A percentile compares a stretch with the other conserved stretches of the same genome.
Evolutionary conservation across 2,113 vertebrate species (phyloP).

Genomic region (Casuarius casuarius): DNA sequence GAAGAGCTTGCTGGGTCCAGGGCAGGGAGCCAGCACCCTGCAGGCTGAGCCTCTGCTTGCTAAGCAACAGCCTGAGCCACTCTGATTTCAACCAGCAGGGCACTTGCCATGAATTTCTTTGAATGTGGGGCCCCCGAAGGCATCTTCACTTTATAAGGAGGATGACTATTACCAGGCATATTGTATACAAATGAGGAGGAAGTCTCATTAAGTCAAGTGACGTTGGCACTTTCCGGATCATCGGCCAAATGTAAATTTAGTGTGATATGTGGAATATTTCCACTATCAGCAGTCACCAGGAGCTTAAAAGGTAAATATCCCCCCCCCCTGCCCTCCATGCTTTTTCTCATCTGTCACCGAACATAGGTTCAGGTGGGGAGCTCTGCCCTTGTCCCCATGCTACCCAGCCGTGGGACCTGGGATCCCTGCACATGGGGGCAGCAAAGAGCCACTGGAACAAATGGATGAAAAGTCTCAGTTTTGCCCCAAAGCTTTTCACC

Average conservation of each 20-base stretch:
- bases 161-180: neutral
- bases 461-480: neutral
- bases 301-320: neutral
- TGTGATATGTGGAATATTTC: neutral
- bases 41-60: neutral
- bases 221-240: neutral
- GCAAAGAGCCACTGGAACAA: neutral
- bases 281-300: neutral
- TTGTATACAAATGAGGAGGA: neutral
- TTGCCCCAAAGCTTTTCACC: neutral
- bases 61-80: neutral
- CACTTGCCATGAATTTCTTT: neutral
- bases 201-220: neutral
- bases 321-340: neutral
- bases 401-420: neutral
- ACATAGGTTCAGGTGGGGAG: neutral
- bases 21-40: neutral
- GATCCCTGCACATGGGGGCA: neutral
- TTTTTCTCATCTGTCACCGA: neutral
- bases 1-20: neutral
- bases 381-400: neutral
- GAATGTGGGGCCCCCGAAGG: neutral
- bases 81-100: neutral
- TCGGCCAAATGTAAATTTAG: neutral
- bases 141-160: neutral